phyloP scores from a whole-genome alignment of 1,140 invertebrate species.

The Phortica variegata region DNA sequence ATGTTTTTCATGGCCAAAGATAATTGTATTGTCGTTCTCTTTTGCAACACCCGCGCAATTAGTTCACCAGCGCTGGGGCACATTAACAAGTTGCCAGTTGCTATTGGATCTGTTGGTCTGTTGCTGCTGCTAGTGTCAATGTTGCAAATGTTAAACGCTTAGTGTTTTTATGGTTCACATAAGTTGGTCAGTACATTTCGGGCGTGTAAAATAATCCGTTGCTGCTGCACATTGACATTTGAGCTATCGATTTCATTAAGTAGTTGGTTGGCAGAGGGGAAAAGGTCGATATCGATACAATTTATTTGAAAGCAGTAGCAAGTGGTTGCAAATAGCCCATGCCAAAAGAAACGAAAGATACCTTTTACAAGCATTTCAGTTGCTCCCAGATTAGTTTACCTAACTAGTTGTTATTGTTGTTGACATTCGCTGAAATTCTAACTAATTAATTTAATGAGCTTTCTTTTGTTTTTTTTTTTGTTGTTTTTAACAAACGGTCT shows the following conservation, averaged over 20 bases:
- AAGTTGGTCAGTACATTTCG: constrained; percentile 30
- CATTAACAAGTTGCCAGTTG: too few species aligned
- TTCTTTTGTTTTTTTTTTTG: too few species aligned
- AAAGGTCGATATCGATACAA: constrained; percentile 52
- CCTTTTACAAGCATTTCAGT: too few species aligned
- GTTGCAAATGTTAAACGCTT: constrained; percentile 50
- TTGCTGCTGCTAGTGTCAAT: constrained; percentile 40
- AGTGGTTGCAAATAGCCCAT: too few species aligned
- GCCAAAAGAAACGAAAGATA: too few species aligned
- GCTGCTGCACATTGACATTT: constrained; percentile 33
- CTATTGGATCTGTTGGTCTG: neutral
- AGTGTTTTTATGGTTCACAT: constrained; percentile 48
- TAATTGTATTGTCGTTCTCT: constrained; percentile 1
- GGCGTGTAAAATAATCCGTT: constrained; percentile 7
- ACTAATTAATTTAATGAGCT: too few species aligned
- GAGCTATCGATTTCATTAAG: constrained; percentile 53
- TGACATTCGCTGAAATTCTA: too few species aligned
- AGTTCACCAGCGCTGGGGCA: constrained; percentile 22
- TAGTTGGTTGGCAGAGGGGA: constrained; percentile 50
- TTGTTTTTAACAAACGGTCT: too few species aligned
- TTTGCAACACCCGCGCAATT: constrained; percentile 19
- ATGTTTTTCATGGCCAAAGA: too few species aligned
- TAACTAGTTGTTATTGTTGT: too few species aligned
- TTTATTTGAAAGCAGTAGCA: constrained; percentile 16
- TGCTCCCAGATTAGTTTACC: too few species aligned